A percentile compares a stretch with the other conserved stretches of the same genome.
These are phyloP conservation scores for Chinchilla lanigera DNA, from an alignment of 2,113 vertebrate genomes.

Conservation along the genomic window DNA sequence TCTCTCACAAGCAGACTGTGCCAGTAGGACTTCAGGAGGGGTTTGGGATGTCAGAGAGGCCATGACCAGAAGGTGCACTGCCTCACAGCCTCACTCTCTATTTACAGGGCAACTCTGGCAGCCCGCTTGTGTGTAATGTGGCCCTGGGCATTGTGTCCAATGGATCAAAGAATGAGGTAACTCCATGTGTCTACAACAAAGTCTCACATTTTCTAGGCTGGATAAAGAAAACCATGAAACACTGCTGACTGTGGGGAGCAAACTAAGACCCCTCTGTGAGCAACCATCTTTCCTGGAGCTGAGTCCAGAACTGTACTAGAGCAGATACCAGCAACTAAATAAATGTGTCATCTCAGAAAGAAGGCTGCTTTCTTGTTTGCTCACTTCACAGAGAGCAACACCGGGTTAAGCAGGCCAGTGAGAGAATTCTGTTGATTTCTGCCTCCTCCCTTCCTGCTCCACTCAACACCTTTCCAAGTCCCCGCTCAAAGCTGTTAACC, in stretches of 20 bases:
- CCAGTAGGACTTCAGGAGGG: neutral
- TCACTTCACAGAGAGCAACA: neutral
- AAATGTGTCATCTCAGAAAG: neutral
- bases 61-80: neutral
- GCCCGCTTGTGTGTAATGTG: conserved; percentile 47
- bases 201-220: conserved; percentile 50
- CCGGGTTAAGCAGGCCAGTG: neutral
- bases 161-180: rapidly evolving
- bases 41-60: too few relatives aligned
- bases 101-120: conserved; percentile 67
- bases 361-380: neutral
- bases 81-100: neutral
- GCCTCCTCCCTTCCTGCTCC: rapidly evolving
- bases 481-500: neutral
- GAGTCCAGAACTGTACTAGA: neutral
- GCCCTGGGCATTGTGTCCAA: conserved; percentile 57
- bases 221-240: conserved; percentile 59
- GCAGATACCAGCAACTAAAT: neutral
- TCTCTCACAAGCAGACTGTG: rapidly evolving
- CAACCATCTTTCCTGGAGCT: neutral
- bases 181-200: conserved; percentile 50
- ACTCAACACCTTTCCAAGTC: rapidly evolving
- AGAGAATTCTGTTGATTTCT: neutral
- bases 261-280: neutral
- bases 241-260: neutral